A percentile compares a stretch with the other conserved stretches of the same genome.
phyloP scores from a whole-genome alignment of 2,113 vertebrate species.

The Collichthys lucidus region DNA sequence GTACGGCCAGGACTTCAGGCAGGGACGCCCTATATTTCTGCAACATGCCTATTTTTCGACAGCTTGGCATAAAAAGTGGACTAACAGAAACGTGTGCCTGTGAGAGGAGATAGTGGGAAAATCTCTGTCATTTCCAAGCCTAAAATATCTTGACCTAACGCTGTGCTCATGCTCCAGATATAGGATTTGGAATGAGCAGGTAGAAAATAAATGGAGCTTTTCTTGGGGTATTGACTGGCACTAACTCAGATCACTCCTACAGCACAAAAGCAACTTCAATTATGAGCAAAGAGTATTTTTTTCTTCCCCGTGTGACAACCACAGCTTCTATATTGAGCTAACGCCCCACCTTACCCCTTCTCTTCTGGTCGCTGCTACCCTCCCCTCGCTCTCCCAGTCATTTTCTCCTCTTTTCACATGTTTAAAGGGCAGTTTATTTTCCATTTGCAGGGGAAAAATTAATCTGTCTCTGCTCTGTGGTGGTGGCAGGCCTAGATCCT shows the following conservation, averaged over 20 bases:
- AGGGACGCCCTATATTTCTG: conserved; percentile 42
- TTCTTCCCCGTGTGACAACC: conserved; percentile 73
- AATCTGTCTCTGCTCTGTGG: conserved; percentile 66
- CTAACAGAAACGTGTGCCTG: conserved; percentile 12
- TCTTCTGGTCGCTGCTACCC: conserved; percentile 48
- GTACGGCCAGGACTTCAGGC: conserved; percentile 56
- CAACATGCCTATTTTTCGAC: conserved; percentile 44
- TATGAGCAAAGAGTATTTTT: conserved; percentile 78
- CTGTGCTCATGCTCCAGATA: conserved; percentile 41
- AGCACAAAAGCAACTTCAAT: conserved; percentile 77
- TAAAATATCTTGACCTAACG: conserved; percentile 49
- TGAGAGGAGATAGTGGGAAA: conserved; percentile 26
- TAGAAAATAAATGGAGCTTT: conserved; percentile 85
- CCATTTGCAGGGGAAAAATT: conserved; percentile 75
- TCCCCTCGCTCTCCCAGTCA: conserved; percentile 53
- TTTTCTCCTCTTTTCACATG: conserved; percentile 69
- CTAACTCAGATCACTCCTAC: conserved; percentile 70
- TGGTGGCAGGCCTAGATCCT: conserved; percentile 66
- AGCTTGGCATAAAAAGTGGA: conserved; percentile 55
- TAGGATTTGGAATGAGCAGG: conserved; percentile 46
- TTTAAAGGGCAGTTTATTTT: conserved; percentile 82
- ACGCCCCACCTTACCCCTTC: conserved; percentile 52
- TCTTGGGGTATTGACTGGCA: conserved; percentile 79
- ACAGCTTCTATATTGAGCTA: conserved; percentile 73
- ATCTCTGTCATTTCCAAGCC: conserved; percentile 28